These are phyloP conservation scores for Stigmatopora argus DNA, from an alignment of 2,113 vertebrate species.

Conservation along the genomic window DNA sequence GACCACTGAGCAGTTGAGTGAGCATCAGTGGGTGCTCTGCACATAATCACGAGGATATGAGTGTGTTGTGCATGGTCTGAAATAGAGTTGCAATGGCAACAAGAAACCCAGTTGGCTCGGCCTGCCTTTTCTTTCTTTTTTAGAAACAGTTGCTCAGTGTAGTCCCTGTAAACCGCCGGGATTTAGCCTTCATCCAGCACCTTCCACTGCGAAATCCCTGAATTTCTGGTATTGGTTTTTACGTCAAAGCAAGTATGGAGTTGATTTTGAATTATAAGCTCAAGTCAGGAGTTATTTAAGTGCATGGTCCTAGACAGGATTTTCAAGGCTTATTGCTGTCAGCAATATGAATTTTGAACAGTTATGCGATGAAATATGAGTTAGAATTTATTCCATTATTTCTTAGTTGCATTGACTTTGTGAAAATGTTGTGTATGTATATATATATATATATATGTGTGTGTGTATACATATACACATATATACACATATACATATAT, in stretches of 20 bases:
- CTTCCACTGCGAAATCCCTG: neutral
- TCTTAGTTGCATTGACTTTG: neutral
- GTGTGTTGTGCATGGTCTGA: conserved; percentile 21
- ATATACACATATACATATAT: no score
- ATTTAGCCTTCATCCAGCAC: neutral
- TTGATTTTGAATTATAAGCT: neutral
- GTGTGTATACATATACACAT: no score
- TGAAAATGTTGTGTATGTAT: neutral
- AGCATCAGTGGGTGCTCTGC: conserved; percentile 20
- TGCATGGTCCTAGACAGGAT: neutral
- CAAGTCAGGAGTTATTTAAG: neutral
- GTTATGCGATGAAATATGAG: neutral
- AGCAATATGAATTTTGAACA: neutral
- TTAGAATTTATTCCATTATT: neutral
- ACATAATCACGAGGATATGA: conserved; percentile 20
- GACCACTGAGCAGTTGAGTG: conserved; percentile 32
- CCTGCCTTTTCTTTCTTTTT: neutral
- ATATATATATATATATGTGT: no score
- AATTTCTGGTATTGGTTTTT: neutral
- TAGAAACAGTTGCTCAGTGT: conserved; percentile 3
- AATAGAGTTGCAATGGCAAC: conserved; percentile 18
- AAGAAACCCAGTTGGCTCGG: conserved; percentile 3
- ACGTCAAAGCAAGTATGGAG: neutral
- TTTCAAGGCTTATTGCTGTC: neutral
- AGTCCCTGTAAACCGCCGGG: neutral